These are phyloP conservation scores for Pandemis corylana DNA, from an alignment of 2,888 invertebrate species.

Conservation along the genomic window DNA sequence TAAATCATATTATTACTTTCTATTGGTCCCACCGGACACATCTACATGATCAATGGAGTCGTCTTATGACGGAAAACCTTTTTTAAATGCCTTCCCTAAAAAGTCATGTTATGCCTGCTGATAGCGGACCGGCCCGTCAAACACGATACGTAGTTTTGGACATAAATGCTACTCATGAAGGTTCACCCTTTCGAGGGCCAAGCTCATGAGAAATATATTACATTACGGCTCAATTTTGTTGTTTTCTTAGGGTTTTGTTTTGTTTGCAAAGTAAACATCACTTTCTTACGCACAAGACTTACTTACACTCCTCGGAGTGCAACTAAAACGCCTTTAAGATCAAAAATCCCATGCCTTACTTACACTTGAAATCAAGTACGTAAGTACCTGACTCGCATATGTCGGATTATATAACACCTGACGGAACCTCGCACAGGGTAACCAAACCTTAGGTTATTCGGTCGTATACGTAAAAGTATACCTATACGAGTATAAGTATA, in stretches of 20 bases:
- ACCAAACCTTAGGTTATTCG: neutral
- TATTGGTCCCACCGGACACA: conserved; percentile 15
- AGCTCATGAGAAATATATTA: conserved; percentile 17
- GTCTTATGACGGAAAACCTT: conserved; percentile 26
- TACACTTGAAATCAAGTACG: neutral
- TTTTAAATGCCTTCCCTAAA: conserved; percentile 19
- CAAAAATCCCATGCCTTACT: neutral
- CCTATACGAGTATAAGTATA: neutral
- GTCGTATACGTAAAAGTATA: neutral
- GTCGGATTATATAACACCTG: neutral
- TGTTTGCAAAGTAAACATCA: conserved; percentile 3
- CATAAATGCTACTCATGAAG: conserved; percentile 35
- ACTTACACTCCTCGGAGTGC: neutral
- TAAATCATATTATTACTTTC: conserved; percentile 12
- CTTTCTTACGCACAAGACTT: neutral
- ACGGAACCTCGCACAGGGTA: neutral
- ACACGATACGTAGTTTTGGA: conserved; percentile 32
- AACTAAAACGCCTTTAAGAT: neutral
- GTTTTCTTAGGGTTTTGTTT: conserved; percentile 22
- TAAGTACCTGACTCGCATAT: no score
- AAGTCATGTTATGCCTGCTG: conserved; percentile 21
- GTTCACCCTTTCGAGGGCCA: conserved; percentile 22
- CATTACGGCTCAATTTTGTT: conserved; percentile 24
- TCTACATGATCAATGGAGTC: conserved; percentile 15
- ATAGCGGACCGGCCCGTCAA: conserved; percentile 18